phyloP scores from a whole-genome alignment of 1,140 invertebrate species.

The Lutraria rhynchaena region DNA sequence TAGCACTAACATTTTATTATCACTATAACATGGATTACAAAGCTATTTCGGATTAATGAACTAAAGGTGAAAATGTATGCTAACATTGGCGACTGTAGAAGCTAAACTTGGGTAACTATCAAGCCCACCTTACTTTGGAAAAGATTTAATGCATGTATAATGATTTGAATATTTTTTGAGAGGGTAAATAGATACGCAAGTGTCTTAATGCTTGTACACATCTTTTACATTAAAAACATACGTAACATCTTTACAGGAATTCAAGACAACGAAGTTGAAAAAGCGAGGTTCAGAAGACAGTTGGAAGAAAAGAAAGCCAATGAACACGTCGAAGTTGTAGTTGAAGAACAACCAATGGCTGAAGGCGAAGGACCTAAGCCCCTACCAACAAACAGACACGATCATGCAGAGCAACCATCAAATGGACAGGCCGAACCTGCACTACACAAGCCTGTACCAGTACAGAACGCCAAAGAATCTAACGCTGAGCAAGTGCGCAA shows the following conservation, averaged over 20 bases:
- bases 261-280: conserved; percentile 12
- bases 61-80: too few relatives aligned
- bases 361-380: too few relatives aligned
- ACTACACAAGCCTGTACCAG: background rate
- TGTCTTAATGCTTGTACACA: too few relatives aligned
- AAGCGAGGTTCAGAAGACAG: conserved; percentile 35
- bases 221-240: too few relatives aligned
- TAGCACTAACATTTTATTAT: background rate
- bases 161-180: too few relatives aligned
- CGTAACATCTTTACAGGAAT: too few relatives aligned
- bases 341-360: conserved; percentile 18
- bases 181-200: too few relatives aligned
- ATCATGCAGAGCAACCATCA: background rate
- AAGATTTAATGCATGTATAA: too few relatives aligned
- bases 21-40: background rate
- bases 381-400: conserved; percentile 30
- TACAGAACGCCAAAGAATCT: background rate
- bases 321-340: background rate
- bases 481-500: conserved; percentile 48
- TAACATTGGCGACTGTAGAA: too few relatives aligned
- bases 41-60: too few relatives aligned
- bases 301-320: conserved; percentile 17
- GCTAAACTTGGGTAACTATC: too few relatives aligned
- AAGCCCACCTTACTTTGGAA: too few relatives aligned
- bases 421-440: conserved; percentile 43